Percentiles rank a stretch among this genome's conserved stretches.
phyloP scores from a whole-genome alignment of 2,888 invertebrate species.

The Brachypterus glaber region DNA sequence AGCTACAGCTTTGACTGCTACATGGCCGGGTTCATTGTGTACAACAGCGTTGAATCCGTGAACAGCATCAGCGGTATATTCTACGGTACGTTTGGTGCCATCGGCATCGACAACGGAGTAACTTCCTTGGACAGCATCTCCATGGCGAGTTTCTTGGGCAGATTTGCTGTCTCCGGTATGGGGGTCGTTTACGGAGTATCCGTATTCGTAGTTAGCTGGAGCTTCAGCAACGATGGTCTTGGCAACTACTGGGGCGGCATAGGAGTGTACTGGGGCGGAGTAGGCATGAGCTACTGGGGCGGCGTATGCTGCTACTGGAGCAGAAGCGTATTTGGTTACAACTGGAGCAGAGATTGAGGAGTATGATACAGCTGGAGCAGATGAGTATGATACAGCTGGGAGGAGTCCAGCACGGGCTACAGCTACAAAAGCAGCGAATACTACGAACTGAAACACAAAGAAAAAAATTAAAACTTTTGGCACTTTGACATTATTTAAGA shows the following conservation, averaged over 20 bases:
- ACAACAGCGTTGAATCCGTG: conserved; percentile 48
- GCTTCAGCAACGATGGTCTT: conserved; percentile 25
- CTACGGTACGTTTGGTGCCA: conserved; percentile 44
- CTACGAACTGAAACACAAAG: conserved; percentile 6
- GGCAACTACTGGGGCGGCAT: conserved; percentile 20
- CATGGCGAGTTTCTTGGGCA: conserved; percentile 45
- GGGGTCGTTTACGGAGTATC: conserved; percentile 28
- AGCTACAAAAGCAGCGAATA: conserved; percentile 10
- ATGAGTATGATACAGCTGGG: conserved; percentile 2
- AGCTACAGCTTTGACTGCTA: conserved; percentile 27
- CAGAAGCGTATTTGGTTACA: conserved; percentile 9
- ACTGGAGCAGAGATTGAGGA: conserved; percentile 12
- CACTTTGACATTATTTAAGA: neutral
- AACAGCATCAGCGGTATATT: conserved; percentile 45
- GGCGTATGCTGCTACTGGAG: conserved; percentile 12
- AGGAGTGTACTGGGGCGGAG: conserved; percentile 19
- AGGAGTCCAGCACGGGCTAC: conserved; percentile 6
- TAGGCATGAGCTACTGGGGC: conserved; percentile 15
- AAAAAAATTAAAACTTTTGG: neutral
- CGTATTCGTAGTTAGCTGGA: conserved; percentile 29
- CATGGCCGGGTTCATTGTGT: conserved; percentile 41
- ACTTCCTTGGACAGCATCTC: conserved; percentile 44
- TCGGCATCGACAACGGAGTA: conserved; percentile 46
- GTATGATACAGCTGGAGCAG: conserved; percentile 6
- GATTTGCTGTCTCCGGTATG: conserved; percentile 45